Conservation (phyloP, 2,113 vertebrate genomes). For the Arenaria interpres region DNA sequence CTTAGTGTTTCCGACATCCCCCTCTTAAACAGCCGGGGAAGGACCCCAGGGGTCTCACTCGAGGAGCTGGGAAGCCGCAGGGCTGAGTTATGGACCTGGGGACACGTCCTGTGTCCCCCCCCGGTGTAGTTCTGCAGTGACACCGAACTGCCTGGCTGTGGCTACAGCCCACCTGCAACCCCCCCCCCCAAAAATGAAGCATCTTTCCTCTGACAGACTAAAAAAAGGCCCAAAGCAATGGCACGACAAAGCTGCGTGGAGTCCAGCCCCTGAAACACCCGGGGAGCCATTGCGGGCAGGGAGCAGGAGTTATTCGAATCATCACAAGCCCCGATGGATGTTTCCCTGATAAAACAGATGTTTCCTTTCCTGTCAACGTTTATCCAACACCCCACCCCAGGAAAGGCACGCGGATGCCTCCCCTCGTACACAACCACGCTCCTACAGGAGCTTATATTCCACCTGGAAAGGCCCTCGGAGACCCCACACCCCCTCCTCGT, state of each 20-base stretch:
- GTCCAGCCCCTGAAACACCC: background rate
- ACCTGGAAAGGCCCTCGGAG: background rate
- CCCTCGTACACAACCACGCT: background rate
- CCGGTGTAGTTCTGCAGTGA: rapidly evolving
- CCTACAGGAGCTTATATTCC: background rate
- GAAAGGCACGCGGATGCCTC: rapidly evolving
- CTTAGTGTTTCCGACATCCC: background rate
- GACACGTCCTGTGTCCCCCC: rapidly evolving
- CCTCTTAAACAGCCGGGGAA: background rate
- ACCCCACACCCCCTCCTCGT: too few species aligned
- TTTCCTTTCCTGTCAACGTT: background rate
- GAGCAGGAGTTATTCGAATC: background rate
- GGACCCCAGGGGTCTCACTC: rapidly evolving
- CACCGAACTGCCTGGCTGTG: rapidly evolving
- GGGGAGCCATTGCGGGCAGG: background rate
- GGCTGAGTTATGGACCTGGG: background rate
- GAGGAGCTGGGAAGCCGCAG: background rate
- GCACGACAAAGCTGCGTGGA: background rate
- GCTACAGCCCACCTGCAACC: background rate
- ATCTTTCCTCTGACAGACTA: background rate
- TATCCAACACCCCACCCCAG: background rate
- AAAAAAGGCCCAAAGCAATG: background rate
- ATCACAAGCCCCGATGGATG: rapidly evolving
- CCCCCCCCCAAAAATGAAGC: rapidly evolving
- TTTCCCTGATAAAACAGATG: background rate